A percentile compares a stretch with the other conserved stretches of the same genome.
Evolutionary conservation across 2,113 vertebrate species (phyloP).

Genomic region (Prionailurus viverrinus): DNA sequence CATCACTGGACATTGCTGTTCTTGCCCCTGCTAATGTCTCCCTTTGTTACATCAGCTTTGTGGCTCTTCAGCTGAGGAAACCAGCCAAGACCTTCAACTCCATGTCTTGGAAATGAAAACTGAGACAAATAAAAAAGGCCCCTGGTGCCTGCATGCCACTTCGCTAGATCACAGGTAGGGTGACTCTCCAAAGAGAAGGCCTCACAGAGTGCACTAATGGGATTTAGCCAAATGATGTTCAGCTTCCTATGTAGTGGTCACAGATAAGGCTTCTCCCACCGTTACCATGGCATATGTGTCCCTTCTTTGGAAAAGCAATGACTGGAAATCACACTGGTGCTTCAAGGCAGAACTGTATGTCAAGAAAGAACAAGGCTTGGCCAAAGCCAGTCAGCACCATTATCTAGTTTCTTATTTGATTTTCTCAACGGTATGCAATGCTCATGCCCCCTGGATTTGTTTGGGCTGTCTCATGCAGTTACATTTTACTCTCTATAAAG

Average conservation of each 20-base stretch:
- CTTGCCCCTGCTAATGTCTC: neutral
- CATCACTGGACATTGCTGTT: neutral
- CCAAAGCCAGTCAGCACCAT: neutral
- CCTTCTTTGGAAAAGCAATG: neutral
- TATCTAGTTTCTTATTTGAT: neutral
- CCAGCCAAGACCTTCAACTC: neutral
- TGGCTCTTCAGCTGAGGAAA: neutral
- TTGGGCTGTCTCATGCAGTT: neutral
- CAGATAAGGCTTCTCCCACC: neutral
- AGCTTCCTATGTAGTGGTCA: neutral
- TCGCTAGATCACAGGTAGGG: neutral
- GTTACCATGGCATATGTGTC: rapidly evolving
- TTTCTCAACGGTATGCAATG: rapidly evolving
- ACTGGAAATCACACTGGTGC: neutral
- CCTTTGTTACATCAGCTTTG: neutral
- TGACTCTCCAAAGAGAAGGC: neutral
- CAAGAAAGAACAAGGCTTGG: neutral
- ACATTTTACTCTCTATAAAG: neutral
- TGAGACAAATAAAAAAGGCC: neutral
- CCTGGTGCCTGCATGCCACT: neutral
- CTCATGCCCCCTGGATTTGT: neutral
- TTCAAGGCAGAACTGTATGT: neutral
- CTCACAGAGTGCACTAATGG: neutral
- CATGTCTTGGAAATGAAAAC: slow-evolving; percentile 4
- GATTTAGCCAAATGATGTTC: neutral